Percentiles rank a stretch among this genome's conserved stretches.
These are phyloP conservation scores for Drosophila pseudoobscura DNA, from an alignment of 1,140 invertebrate genomes.

Conservation along the genomic window DNA sequence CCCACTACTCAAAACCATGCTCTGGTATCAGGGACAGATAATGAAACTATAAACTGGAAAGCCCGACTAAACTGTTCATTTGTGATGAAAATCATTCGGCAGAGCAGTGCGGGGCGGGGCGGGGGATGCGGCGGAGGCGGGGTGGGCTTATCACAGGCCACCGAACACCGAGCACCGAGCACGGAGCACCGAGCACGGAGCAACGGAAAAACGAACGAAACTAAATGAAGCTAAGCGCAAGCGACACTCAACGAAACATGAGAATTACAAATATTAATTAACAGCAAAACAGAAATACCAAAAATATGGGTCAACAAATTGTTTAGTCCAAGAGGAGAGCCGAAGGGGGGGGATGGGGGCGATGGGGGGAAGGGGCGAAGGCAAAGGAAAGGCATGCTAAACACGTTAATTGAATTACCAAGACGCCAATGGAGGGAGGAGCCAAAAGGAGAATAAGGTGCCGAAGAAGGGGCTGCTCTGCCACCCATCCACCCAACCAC, in stretches of 20 bases:
- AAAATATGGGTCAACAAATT: constrained; percentile 51
- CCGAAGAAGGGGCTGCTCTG: constrained; percentile 22
- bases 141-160: constrained; percentile 33
- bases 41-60: constrained; percentile 35
- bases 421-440: constrained; percentile 30
- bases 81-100: constrained; percentile 21
- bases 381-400: constrained; percentile 10
- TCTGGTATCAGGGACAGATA: constrained; percentile 15
- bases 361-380: too few relatives aligned
- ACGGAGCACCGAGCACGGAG: constrained; percentile 5
- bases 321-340: background rate
- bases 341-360: too few relatives aligned
- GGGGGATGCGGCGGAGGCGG: constrained; percentile 1
- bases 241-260: constrained; percentile 10
- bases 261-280: constrained; percentile 65
- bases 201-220: background rate
- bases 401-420: constrained; percentile 67
- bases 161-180: constrained; percentile 9
- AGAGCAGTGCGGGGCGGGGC: background rate
- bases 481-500: background rate
- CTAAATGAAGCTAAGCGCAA: constrained; percentile 3
- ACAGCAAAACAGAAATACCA: constrained; percentile 36
- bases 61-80: constrained; percentile 33
- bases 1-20: background rate
- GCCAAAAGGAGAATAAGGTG: too few relatives aligned